Evolutionary conservation across 1,140 invertebrate genomes (phyloP).

Genomic region (Cyclina sinensis): DNA sequence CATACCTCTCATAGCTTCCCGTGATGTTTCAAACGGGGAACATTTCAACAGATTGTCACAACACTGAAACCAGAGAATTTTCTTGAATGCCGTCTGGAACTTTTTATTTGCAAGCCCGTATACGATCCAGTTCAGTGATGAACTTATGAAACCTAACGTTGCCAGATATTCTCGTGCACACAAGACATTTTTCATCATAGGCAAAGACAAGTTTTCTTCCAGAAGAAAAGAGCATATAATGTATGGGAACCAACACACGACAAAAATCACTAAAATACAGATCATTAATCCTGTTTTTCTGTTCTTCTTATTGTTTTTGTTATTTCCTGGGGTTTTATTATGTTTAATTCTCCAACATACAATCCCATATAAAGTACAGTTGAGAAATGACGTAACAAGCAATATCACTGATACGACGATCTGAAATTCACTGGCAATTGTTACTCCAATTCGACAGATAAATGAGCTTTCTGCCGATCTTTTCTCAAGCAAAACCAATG

Average conservation of each 20-base stretch:
- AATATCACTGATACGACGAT: neutral
- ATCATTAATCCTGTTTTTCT: constrained; percentile 18
- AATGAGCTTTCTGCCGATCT: neutral
- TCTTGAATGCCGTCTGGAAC: constrained; percentile 37
- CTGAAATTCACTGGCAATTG: neutral
- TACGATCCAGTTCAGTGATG: constrained; percentile 36
- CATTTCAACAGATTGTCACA: neutral
- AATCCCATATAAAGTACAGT: neutral
- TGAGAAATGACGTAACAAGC: neutral
- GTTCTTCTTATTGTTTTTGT: neutral
- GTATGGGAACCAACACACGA: constrained; percentile 19
- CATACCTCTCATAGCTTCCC: no score
- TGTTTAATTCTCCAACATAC: constrained; percentile 2
- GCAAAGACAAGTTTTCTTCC: neutral
- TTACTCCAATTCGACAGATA: constrained; percentile 7
- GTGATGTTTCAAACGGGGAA: neutral
- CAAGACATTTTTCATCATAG: neutral
- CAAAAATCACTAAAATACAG: neutral
- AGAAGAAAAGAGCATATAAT: constrained; percentile 10
- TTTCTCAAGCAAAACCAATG: neutral
- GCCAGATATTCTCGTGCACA: constrained; percentile 27
- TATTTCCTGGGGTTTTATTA: neutral
- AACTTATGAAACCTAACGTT: neutral
- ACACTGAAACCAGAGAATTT: neutral
- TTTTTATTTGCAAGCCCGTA: constrained; percentile 50